Evolutionary conservation across 1,140 invertebrate species (phyloP).

Genomic region (Ridgeia piscesae): DNA sequence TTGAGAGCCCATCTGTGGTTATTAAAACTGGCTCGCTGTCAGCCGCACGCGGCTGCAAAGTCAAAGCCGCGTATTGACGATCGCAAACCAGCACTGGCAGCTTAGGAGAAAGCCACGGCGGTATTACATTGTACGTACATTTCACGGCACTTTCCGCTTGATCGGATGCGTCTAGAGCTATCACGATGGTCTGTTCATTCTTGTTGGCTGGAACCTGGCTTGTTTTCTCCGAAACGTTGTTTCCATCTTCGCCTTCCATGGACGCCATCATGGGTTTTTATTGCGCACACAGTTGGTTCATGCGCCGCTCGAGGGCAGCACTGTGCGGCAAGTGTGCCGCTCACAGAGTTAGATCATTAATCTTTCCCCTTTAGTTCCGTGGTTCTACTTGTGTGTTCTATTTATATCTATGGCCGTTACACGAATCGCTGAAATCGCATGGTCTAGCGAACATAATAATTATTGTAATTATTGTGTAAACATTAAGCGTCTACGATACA

Average conservation of each 20-base stretch:
- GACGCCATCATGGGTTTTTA: background rate
- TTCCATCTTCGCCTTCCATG: background rate
- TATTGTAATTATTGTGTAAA: no score
- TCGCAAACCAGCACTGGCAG: background rate
- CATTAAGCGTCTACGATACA: no score
- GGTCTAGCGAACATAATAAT: no score
- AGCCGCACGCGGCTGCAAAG: background rate
- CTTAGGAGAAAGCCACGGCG: background rate
- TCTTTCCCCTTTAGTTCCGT: no score
- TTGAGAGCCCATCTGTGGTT: no score
- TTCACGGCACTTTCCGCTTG: constrained; percentile 31
- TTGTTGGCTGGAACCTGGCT: background rate
- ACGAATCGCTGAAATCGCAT: no score
- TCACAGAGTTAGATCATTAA: no score
- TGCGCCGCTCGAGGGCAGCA: background rate
- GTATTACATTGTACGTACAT: constrained; percentile 18
- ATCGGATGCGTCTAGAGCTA: constrained; percentile 27
- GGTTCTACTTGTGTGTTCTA: no score
- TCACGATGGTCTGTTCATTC: constrained; percentile 28
- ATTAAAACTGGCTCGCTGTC: background rate
- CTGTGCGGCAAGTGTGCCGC: background rate
- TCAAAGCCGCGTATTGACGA: background rate
- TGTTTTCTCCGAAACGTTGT: background rate
- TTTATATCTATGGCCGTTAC: no score
- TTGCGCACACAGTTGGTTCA: background rate